These are phyloP conservation scores for Leptatherina wallacei DNA, from an alignment of 2,797 vertebrate genomes.

Conservation along the genomic window DNA sequence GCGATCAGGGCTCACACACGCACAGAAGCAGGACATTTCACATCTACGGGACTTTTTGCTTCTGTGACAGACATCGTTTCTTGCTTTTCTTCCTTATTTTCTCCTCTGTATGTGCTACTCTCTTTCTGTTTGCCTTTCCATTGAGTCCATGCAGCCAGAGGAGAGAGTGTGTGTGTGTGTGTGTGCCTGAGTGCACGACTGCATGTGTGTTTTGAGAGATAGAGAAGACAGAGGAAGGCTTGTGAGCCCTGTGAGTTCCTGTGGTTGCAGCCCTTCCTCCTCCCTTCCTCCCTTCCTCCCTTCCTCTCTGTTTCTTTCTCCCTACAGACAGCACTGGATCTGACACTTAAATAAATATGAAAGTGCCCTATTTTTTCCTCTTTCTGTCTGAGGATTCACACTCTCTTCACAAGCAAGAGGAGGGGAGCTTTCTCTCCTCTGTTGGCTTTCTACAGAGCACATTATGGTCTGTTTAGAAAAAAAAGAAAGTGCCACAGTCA, in stretches of 20 bases:
- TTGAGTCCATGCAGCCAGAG: slow-evolving; percentile 39
- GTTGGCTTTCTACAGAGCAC: slow-evolving; percentile 17
- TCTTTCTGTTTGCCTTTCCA: slow-evolving; percentile 30
- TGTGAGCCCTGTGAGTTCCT: slow-evolving; percentile 68
- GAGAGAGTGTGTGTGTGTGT: slow-evolving; percentile 11
- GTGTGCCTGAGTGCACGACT: not conserved
- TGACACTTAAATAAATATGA: slow-evolving; percentile 82
- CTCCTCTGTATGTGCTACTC: slow-evolving; percentile 10
- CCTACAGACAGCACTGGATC: slow-evolving; percentile 75
- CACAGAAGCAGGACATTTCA: not conserved
- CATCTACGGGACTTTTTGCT: slow-evolving; percentile 17
- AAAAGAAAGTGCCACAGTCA: slow-evolving; percentile 24
- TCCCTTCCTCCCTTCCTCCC: slow-evolving; percentile 35
- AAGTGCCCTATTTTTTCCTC: slow-evolving; percentile 77
- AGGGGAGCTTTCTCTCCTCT: slow-evolving; percentile 40
- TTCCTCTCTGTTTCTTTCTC: slow-evolving; percentile 51
- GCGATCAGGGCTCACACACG: slow-evolving; percentile 17
- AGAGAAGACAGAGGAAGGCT: slow-evolving; percentile 50
- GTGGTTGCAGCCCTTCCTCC: slow-evolving; percentile 65
- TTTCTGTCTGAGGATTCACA: slow-evolving; percentile 68
- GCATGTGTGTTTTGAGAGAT: slow-evolving; percentile 31
- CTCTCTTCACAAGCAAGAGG: slow-evolving; percentile 45
- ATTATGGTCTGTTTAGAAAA: slow-evolving; percentile 16
- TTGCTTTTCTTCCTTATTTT: slow-evolving; percentile 20
- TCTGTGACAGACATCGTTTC: slow-evolving; percentile 30